These are phyloP conservation scores for Hybognathus amarus DNA, from an alignment of 2,797 vertebrate species.

Conservation along the genomic window DNA sequence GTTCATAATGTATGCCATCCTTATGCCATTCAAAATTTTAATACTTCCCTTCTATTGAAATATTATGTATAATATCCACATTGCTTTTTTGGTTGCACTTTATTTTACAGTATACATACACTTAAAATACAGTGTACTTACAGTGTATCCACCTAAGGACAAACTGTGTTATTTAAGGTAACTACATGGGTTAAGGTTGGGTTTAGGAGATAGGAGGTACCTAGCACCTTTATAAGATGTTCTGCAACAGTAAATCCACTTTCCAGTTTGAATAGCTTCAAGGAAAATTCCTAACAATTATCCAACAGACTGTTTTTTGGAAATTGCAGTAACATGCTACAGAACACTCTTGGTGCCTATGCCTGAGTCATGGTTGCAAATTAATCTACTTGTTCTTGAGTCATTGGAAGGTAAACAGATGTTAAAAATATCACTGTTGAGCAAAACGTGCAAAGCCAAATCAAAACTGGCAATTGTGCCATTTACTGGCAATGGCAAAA, in stretches of 20 bases:
- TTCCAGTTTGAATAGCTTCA: neutral
- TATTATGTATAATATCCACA: neutral
- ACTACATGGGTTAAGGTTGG: neutral
- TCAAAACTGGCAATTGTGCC: neutral
- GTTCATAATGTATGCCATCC: neutral
- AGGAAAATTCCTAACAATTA: neutral
- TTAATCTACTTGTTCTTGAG: conserved; percentile 4
- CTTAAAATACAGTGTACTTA: neutral
- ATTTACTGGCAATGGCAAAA: conserved; percentile 7
- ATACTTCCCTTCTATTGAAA: neutral
- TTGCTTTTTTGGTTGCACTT: neutral
- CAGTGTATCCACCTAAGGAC: neutral
- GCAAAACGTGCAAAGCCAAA: conserved; percentile 4
- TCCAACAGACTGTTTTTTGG: neutral
- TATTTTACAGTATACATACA: neutral
- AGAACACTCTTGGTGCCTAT: neutral
- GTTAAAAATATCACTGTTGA: neutral
- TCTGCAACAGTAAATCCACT: neutral
- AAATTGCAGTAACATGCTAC: neutral
- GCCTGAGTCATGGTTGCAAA: neutral
- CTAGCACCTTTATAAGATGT: neutral
- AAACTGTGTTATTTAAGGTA: neutral
- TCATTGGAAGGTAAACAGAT: conserved; percentile 21
- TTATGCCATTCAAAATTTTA: neutral
- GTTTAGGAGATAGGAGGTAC: neutral